Base-by-base conservation (phyloP, 2,797 vertebrate genomes). In the Chiloscyllium punctatum region DNA sequence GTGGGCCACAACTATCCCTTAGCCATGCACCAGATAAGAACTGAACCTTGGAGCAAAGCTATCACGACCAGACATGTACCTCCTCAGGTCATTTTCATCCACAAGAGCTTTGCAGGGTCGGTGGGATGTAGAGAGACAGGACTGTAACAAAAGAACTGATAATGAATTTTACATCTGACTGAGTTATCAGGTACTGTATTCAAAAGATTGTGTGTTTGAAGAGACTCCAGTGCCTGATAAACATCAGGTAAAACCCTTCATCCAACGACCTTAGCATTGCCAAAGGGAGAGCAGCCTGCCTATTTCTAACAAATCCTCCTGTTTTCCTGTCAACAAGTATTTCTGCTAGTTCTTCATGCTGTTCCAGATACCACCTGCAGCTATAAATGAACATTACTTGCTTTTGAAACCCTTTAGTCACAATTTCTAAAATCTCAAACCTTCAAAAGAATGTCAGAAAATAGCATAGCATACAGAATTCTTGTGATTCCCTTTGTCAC, bases 391-490 rank as follows among this genome's bases (percentile, higher is more conserved):
- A 57, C 71, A 21, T 91, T 91, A 91, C 88, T 91, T 71, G 74
- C 94, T 95, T 69, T 74, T 71, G 94, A 48, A 74, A 16, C 48
- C 94, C 94, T 77, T 95, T 18, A 72, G 71, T 72, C 25, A 23
- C 94, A 95, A 77, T 95, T 53, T 74, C 71, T 95, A 77, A 95
- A 95, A 74, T 74, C 57, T 48, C 94, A 77, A 53, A 95, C 94
- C 94, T 95, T 95, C 94, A 95, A 95, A 95, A 95, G 94, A 95
- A 95, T 95, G 69, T 74, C 57, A 74, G 94, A 95, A 53, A 95
- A 74, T 77, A 77, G 66, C 90, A 27, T 42, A 37, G 90, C 8
- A 37, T 77, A 77, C 27, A 95, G 48, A 51, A 95, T 77, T 95
- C 94, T 74, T 72, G 42, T 7, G 48, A 77, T 74, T 95, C 48